Evolutionary conservation across 2,797 vertebrate species (phyloP).

Genomic region (Sebastolobus alascanus): DNA sequence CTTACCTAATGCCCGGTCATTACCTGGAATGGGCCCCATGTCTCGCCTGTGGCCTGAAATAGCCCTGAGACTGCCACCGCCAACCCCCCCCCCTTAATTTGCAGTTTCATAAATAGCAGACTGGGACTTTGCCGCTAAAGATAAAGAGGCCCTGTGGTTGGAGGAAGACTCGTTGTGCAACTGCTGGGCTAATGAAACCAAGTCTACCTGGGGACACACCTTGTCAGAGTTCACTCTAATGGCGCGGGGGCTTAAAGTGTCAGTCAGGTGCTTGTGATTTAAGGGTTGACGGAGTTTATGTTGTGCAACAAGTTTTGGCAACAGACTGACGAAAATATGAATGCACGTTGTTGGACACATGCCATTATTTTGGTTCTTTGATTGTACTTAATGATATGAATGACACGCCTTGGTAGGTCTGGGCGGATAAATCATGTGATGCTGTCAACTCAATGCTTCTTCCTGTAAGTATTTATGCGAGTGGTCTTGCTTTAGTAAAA

Average conservation of each 20-base stretch:
- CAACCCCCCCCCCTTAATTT: slow-evolving; percentile 80
- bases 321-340: slow-evolving; percentile 10
- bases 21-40: slow-evolving; percentile 83
- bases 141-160: slow-evolving; percentile 70
- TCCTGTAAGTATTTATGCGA: slow-evolving; percentile 32
- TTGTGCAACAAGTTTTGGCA: slow-evolving; percentile 69
- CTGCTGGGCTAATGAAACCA: slow-evolving; percentile 63
- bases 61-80: slow-evolving; percentile 76
- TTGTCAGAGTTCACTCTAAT: slow-evolving; percentile 67
- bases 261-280: slow-evolving; percentile 66
- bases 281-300: slow-evolving; percentile 50
- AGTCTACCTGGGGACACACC: slow-evolving; percentile 78
- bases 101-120: slow-evolving; percentile 82
- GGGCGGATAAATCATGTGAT: not conserved
- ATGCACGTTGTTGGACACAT: slow-evolving; percentile 3
- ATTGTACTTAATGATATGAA: slow-evolving; percentile 13
- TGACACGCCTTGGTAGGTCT: slow-evolving; percentile 6
- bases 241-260: slow-evolving; percentile 56
- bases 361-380: slow-evolving; percentile 13
- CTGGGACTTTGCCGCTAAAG: slow-evolving; percentile 71
- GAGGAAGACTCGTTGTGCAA: slow-evolving; percentile 43
- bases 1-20: slow-evolving; percentile 84
- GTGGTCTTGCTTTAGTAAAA: not conserved
- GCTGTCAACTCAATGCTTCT: slow-evolving; percentile 4
- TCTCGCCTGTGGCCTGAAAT: slow-evolving; percentile 82